A percentile compares a stretch with the other conserved stretches of the same genome.
phyloP scores from a whole-genome alignment of 1,140 invertebrate species.

The Microplitis demolitor region DNA sequence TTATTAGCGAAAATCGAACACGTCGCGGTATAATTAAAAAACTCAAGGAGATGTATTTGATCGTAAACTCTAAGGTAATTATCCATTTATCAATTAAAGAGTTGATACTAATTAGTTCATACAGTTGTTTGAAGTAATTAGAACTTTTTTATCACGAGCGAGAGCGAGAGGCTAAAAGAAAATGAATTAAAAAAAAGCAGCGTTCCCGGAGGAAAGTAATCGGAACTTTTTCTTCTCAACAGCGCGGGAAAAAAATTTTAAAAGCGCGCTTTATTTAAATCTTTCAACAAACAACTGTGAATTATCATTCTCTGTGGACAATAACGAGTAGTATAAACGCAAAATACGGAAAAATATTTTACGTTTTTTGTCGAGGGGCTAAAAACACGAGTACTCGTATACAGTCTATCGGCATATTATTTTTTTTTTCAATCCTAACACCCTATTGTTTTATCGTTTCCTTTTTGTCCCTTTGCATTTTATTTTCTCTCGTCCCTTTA shows the following conservation, averaged over 20 bases:
- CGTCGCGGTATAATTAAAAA: slow-evolving; percentile 80
- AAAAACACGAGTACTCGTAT: neutral
- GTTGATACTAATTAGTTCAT: slow-evolving; percentile 43
- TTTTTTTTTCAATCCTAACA: neutral
- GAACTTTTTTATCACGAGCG: slow-evolving; percentile 9
- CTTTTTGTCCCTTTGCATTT: neutral
- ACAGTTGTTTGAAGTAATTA: slow-evolving; percentile 25
- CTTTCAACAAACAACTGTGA: slow-evolving; percentile 22
- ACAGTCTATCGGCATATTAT: neutral
- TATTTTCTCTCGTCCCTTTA: neutral
- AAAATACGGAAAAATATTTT: neutral
- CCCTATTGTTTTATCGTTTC: neutral
- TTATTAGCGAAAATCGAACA: slow-evolving; percentile 79
- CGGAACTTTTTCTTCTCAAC: neutral
- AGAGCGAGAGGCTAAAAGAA: neutral
- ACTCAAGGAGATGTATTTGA: slow-evolving; percentile 78
- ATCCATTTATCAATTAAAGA: slow-evolving; percentile 45
- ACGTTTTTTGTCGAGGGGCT: neutral
- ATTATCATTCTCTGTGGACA: slow-evolving; percentile 19
- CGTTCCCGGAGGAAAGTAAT: neutral
- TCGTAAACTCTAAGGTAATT: slow-evolving; percentile 68
- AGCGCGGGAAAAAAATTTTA: neutral
- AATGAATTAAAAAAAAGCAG: neutral
- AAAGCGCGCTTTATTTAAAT: slow-evolving; percentile 18
- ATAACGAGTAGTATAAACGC: neutral